phyloP scores from a whole-genome alignment of 1,140 invertebrate species.

The Aplysia californica region DNA sequence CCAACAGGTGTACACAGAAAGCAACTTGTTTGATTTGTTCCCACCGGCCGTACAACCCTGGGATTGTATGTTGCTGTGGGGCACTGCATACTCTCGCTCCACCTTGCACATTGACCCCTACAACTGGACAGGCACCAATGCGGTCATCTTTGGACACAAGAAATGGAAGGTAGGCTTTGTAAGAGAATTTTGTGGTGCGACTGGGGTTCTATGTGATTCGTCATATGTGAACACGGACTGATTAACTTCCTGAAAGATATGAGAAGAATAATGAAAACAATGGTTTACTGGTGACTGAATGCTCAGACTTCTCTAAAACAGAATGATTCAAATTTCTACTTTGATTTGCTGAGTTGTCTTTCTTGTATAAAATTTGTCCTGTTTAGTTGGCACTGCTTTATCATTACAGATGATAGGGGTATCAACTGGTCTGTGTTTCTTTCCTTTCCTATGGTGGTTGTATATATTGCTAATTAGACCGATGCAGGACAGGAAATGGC shows the following conservation, averaged over 20 bases:
- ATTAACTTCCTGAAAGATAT: neutral
- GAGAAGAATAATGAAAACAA: neutral
- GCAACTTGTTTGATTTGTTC: constrained; percentile 64
- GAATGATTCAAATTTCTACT: neutral
- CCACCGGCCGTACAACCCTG: constrained; percentile 60
- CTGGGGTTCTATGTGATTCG: neutral
- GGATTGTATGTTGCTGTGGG: constrained; percentile 65
- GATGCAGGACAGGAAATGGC: too few relatives aligned
- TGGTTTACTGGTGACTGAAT: too few relatives aligned
- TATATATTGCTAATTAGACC: too few relatives aligned
- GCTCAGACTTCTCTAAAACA: neutral
- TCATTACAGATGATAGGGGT: too few relatives aligned
- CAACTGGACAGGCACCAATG: constrained; percentile 67
- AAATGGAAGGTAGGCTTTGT: constrained; percentile 57
- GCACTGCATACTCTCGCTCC: constrained; percentile 60
- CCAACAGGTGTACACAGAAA: constrained; percentile 51
- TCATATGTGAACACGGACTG: too few relatives aligned
- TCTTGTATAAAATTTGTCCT: too few relatives aligned
- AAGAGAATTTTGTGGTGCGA: neutral
- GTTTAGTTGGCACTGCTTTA: too few relatives aligned
- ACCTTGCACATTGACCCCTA: constrained; percentile 66
- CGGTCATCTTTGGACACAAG: constrained; percentile 61
- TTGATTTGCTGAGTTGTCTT: neutral
- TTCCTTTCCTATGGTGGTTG: too few relatives aligned
- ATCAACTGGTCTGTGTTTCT: too few relatives aligned